Evolutionary conservation across 2,113 vertebrate genomes (phyloP).

Genomic region (Ardeotis arabs): DNA sequence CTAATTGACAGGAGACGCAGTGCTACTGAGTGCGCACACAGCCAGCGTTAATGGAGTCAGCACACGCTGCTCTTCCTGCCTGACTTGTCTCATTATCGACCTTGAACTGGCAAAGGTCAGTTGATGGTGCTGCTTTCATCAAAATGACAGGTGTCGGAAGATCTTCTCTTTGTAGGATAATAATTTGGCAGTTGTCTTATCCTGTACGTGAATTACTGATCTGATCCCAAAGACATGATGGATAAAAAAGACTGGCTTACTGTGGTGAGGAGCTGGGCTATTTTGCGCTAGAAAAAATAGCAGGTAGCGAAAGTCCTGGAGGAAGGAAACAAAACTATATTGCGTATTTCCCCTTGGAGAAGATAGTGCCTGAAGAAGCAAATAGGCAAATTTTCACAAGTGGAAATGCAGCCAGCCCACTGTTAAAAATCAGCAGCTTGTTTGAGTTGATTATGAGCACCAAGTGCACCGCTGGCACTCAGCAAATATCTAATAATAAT

Average conservation of each 20-base stretch:
- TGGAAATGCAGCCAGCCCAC: constrained; percentile 6
- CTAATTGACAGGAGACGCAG: constrained; percentile 86
- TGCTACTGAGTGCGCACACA: constrained; percentile 67
- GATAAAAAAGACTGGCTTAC: constrained; percentile 53
- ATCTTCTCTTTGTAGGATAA: constrained; percentile 76
- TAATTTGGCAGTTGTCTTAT: constrained; percentile 82
- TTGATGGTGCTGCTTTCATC: constrained; percentile 76
- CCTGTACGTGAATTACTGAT: constrained; percentile 77
- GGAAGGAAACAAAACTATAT: constrained; percentile 13
- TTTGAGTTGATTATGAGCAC: constrained; percentile 52
- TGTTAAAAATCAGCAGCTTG: constrained; percentile 56
- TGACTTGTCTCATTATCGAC: constrained; percentile 86
- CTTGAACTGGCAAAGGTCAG: constrained; percentile 85
- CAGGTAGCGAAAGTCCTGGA: neutral
- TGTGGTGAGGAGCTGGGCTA: neutral
- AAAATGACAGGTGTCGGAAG: constrained; percentile 80
- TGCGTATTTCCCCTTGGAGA: neutral
- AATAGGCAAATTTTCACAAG: constrained; percentile 44
- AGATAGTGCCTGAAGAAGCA: neutral
- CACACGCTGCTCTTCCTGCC: constrained; percentile 75
- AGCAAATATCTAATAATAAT: constrained; percentile 36
- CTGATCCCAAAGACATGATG: constrained; percentile 69
- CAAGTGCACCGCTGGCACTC: neutral
- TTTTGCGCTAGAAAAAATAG: neutral
- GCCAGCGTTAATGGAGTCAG: constrained; percentile 77